Percentiles rank a stretch among this genome's conserved stretches.
Conservation (phyloP, 2,113 vertebrate genomes). For the Archilochus colubris region DNA sequence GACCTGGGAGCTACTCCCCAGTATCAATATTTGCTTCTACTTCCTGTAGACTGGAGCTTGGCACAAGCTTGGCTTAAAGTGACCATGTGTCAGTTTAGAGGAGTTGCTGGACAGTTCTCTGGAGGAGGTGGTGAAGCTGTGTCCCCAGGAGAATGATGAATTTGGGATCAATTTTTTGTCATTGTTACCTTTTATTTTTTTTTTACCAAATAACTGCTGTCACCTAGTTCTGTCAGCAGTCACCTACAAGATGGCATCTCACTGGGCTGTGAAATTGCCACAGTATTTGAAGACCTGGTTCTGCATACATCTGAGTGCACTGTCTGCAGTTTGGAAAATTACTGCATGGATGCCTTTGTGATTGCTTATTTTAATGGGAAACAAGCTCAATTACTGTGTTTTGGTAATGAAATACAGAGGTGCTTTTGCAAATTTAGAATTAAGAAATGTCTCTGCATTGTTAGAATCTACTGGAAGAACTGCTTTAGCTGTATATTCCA, state of each 20-base stretch:
- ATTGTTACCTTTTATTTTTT: neutral
- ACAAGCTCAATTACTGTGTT: neutral
- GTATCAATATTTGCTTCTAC: neutral
- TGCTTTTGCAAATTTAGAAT: slow-evolving; percentile 30
- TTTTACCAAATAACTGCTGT: neutral
- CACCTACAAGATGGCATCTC: neutral
- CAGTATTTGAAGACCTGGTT: neutral
- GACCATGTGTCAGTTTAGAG: neutral
- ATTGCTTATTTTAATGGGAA: slow-evolving; percentile 25
- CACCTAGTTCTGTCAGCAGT: neutral
- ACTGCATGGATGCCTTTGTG: neutral
- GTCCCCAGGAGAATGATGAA: neutral
- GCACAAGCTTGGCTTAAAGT: neutral
- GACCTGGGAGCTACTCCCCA: neutral
- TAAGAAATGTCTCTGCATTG: neutral
- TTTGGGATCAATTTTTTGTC: neutral
- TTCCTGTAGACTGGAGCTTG: neutral
- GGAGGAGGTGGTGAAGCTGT: neutral
- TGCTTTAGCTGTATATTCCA: slow-evolving; percentile 24
- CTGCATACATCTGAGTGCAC: neutral
- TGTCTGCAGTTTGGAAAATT: neutral
- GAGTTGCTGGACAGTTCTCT: neutral
- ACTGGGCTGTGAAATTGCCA: neutral
- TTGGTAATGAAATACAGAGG: slow-evolving; percentile 14
- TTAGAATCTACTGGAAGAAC: slow-evolving; percentile 40